These are phyloP conservation scores for Gallinago paraguaiae DNA, from an alignment of 2,113 vertebrate species.

Conservation along the genomic window DNA sequence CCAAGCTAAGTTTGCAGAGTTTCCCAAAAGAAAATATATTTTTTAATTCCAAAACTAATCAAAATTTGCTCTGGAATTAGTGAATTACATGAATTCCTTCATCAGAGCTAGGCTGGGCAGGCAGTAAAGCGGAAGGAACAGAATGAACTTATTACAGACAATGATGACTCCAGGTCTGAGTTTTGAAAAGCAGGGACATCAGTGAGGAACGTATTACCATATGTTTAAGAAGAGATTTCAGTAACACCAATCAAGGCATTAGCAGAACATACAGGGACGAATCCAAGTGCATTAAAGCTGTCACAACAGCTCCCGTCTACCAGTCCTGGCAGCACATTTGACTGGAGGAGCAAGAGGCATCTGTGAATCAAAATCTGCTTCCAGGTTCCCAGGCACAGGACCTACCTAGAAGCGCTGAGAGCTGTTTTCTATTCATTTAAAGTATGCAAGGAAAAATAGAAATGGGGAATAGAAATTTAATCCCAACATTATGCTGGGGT, in stretches of 20 bases:
- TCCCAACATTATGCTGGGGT: not conserved
- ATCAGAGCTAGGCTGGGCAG: slow-evolving; percentile 1
- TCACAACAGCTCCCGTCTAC: slow-evolving; percentile 25
- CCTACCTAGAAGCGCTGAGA: slow-evolving; percentile 14
- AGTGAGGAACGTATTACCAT: slow-evolving; percentile 46
- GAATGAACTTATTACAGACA: slow-evolving; percentile 41
- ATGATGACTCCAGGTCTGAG: slow-evolving; percentile 38
- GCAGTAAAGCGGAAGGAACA: slow-evolving; percentile 40
- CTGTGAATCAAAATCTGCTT: slow-evolving; percentile 34
- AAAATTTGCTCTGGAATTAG: not conserved
- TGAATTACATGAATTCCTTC: slow-evolving; percentile 7
- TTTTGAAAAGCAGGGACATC: slow-evolving; percentile 29
- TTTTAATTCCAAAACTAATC: slow-evolving; percentile 21
- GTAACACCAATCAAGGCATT: slow-evolving; percentile 46
- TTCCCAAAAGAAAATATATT: not conserved
- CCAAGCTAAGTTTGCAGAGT: not conserved
- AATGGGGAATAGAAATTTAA: not conserved
- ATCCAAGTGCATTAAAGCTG: slow-evolving; percentile 33
- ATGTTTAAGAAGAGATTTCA: slow-evolving; percentile 42
- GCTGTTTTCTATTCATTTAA: not conserved
- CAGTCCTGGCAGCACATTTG: not conserved
- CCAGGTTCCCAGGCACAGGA: slow-evolving; percentile 18
- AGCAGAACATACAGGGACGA: slow-evolving; percentile 39
- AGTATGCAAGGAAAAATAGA: not conserved
- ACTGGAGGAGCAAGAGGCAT: slow-evolving; percentile 4